Evolutionary conservation across 2,113 vertebrate genomes (phyloP).

Genomic region (Falcunculus frontatus): DNA sequence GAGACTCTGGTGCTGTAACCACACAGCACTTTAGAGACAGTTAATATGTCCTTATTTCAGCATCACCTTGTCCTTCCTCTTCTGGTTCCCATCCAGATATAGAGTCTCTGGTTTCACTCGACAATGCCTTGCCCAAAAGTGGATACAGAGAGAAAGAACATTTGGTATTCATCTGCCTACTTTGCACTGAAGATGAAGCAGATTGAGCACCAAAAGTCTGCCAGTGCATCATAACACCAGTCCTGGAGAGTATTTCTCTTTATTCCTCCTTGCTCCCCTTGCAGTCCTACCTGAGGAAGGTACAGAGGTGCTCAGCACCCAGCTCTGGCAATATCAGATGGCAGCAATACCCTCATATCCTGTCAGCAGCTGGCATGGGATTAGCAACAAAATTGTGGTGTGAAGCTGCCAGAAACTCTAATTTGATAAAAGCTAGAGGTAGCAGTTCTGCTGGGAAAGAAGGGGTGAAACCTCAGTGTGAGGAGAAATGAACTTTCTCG

Average conservation of each 20-base stretch:
- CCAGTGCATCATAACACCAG: neutral
- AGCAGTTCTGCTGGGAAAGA: neutral
- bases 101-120: neutral
- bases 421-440: neutral
- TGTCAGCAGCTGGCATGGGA: neutral
- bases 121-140: accelerated
- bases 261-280: neutral
- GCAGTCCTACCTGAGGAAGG: neutral
- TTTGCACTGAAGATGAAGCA: neutral
- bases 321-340: neutral
- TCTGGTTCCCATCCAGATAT: neutral
- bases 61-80: neutral
- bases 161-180: neutral
- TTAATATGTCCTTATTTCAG: neutral
- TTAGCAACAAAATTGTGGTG: neutral
- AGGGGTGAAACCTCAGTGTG: neutral
- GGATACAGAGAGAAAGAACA: neutral
- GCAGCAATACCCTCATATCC: neutral
- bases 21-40: neutral
- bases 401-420: neutral
- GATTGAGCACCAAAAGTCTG: neutral
- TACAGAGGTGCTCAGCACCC: neutral
- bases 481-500: neutral
- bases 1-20: neutral
- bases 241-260: neutral